phyloP scores from a whole-genome alignment of 1,140 invertebrate genomes.

The Drosophila albomicans region DNA sequence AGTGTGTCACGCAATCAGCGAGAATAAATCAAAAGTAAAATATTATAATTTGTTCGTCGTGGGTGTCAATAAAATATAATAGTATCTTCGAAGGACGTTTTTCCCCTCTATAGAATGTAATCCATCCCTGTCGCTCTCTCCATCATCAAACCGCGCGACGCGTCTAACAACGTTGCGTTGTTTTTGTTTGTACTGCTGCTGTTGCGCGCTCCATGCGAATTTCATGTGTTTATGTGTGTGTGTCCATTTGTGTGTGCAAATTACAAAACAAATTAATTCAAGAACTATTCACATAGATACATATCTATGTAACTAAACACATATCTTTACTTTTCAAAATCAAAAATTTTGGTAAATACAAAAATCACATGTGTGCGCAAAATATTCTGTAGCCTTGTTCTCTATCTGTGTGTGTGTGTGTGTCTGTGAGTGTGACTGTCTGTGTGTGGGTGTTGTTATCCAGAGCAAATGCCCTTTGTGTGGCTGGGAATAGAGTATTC shows the following conservation, averaged over 20 bases:
- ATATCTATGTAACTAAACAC: background rate
- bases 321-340: conserved; percentile 6
- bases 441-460: conserved; percentile 41
- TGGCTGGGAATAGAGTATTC: conserved; percentile 13
- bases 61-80: background rate
- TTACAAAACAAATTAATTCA: conserved; percentile 34
- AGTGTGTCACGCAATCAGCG: conserved; percentile 8
- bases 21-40: conserved; percentile 33
- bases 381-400: conserved; percentile 44
- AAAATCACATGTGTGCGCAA: conserved; percentile 50
- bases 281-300: conserved; percentile 12
- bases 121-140: background rate
- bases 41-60: background rate
- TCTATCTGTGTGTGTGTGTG: conserved; percentile 23
- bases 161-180: conserved; percentile 27
- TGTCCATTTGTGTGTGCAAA: conserved; percentile 40
- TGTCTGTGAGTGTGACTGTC: background rate
- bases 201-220: conserved; percentile 38
- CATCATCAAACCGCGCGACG: conserved; percentile 7
- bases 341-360: conserved; percentile 14
- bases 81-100: conserved; percentile 17
- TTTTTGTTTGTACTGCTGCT: conserved; percentile 48
- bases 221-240: conserved; percentile 31
- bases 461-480: conserved; percentile 38
- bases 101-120: conserved; percentile 1